Evolutionary conservation across 37 sponge, comb jelly and placozoan genomes (phyloP).

Genomic region (Chondrosia reniformis): DNA sequence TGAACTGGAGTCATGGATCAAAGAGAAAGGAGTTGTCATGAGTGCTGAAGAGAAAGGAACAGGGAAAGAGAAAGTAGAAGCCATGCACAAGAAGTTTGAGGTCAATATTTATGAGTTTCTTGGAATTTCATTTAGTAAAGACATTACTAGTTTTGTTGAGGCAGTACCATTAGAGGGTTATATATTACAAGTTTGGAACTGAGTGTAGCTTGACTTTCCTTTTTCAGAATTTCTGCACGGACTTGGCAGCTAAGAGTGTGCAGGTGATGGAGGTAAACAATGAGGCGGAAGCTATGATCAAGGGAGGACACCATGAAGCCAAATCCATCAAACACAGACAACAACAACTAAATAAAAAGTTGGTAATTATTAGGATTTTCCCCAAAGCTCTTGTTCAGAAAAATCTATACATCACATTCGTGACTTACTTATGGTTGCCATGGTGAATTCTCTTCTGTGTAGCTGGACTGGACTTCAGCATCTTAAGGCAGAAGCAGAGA

Average conservation of each 20-base stretch:
- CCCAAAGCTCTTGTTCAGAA: neutral
- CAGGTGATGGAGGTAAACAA: constrained; percentile 65
- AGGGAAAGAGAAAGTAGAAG: constrained; percentile 75
- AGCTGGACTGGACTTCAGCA: constrained; percentile 74
- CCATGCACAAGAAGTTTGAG: constrained; percentile 89
- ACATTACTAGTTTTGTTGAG: no score
- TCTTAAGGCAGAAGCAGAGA: constrained; percentile 50
- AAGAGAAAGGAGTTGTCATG: constrained; percentile 79
- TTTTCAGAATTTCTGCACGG: constrained; percentile 66
- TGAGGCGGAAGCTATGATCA: constrained; percentile 73
- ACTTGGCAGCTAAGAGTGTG: constrained; percentile 63
- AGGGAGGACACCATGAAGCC: constrained; percentile 59
- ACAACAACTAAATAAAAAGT: constrained; percentile 62
- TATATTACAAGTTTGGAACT: no score
- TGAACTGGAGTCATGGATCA: constrained; percentile 84
- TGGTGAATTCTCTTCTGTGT: neutral
- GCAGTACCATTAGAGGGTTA: no score
- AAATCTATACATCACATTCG: neutral
- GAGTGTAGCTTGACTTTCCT: no score
- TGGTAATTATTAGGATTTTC: neutral
- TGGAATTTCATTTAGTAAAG: no score
- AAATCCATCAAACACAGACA: constrained; percentile 56
- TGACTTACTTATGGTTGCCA: neutral
- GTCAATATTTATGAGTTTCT: constrained; percentile 26
- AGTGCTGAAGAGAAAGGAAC: constrained; percentile 68